A percentile compares a stretch with the other conserved stretches of the same genome.
Conservation (phyloP, 2,888 invertebrate genomes). For the Cabera pusaria region DNA sequence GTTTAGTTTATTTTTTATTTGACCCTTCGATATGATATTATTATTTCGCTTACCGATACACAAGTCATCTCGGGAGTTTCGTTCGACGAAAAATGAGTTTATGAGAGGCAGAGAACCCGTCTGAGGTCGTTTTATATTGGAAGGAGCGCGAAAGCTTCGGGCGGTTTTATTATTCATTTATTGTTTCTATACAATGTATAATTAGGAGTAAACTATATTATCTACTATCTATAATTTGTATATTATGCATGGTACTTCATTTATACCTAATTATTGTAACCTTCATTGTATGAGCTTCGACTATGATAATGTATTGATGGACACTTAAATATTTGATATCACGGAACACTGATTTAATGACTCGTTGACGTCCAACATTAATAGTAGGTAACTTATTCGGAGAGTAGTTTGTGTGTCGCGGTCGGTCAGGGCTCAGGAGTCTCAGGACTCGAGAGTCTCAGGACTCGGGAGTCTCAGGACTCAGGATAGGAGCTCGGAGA, state of each 20-base stretch:
- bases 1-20: conserved; percentile 30
- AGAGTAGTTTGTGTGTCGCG: conserved; percentile 8
- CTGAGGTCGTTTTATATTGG: conserved; percentile 50
- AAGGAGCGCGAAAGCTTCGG: conserved; percentile 29
- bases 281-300: conserved; percentile 69
- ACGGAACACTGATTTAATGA: conserved; percentile 24
- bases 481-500: too few species aligned
- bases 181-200: conserved; percentile 70
- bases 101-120: conserved; percentile 38
- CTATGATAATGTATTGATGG: conserved; percentile 34
- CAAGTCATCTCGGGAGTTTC: conserved; percentile 16
- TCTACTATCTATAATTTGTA: conserved; percentile 57
- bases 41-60: conserved; percentile 44
- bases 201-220: conserved; percentile 39
- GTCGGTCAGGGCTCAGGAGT: too few species aligned
- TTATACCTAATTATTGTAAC: conserved; percentile 43
- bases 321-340: conserved; percentile 18
- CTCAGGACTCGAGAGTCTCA: too few species aligned
- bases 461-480: too few species aligned
- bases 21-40: conserved; percentile 36
- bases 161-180: conserved; percentile 81
- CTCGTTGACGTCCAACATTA: conserved; percentile 49
- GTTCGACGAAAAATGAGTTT: conserved; percentile 23
- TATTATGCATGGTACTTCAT: conserved; percentile 64
- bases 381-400: conserved; percentile 37